Evolutionary conservation across 1,140 invertebrate species (phyloP).

Genomic region (Platorchestia sp.): DNA sequence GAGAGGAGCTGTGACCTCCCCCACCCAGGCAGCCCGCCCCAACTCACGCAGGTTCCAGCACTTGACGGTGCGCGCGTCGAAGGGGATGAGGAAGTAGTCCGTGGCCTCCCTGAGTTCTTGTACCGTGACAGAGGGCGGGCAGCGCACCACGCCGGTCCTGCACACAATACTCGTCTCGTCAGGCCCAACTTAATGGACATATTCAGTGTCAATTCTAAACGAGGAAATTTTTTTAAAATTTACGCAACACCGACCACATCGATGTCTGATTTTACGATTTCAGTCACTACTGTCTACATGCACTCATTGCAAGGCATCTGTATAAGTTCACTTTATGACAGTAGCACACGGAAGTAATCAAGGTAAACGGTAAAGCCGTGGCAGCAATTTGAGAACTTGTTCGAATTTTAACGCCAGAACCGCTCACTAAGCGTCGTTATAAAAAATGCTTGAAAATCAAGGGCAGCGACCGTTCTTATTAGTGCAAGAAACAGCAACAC

Average conservation of each 20-base stretch:
- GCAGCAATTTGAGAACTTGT: too few relatives aligned
- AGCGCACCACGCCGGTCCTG: conserved; percentile 77
- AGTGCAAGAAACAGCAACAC: neutral
- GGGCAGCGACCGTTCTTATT: too few relatives aligned
- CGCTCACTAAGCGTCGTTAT: too few relatives aligned
- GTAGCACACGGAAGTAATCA: too few relatives aligned
- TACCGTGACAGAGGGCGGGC: conserved; percentile 87
- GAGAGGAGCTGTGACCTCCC: too few relatives aligned
- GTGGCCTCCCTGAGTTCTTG: conserved; percentile 97
- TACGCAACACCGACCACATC: neutral
- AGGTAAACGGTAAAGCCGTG: too few relatives aligned
- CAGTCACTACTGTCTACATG: neutral
- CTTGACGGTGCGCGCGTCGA: conserved; percentile 95
- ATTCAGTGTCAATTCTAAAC: neutral
- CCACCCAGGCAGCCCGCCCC: conserved; percentile 73
- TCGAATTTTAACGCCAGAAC: too few relatives aligned
- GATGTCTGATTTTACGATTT: neutral
- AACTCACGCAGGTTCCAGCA: conserved; percentile 90
- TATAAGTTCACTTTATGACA: neutral
- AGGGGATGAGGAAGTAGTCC: conserved; percentile 98
- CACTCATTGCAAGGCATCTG: neutral
- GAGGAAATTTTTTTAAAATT: neutral
- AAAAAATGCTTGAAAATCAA: too few relatives aligned
- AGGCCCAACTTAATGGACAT: neutral
- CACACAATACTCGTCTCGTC: neutral